A percentile compares a stretch with the other conserved stretches of the same genome.
Evolutionary conservation across 2,888 invertebrate species (phyloP).

Genomic region (Macrosiphum euphorbiae): DNA sequence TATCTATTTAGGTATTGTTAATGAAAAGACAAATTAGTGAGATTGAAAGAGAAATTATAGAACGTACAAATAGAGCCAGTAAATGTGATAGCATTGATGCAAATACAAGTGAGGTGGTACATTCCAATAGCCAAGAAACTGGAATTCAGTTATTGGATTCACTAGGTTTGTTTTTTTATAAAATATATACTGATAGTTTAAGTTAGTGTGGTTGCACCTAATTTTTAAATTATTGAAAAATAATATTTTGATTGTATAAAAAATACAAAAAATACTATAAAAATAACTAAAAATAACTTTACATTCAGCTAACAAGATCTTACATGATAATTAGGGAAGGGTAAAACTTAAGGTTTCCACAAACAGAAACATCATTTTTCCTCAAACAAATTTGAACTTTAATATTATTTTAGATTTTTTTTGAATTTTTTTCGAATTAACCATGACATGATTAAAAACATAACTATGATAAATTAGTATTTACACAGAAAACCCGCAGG

Average conservation of each 20-base stretch:
- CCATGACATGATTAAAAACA: not conserved
- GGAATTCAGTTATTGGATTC: constrained; percentile 60
- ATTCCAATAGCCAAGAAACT: constrained; percentile 53
- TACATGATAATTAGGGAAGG: not conserved
- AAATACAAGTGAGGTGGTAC: constrained; percentile 44
- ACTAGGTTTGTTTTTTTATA: constrained; percentile 48
- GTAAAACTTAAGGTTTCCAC: not conserved
- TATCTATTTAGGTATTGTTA: constrained; percentile 69
- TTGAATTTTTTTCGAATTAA: not conserved
- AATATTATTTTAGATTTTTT: not conserved
- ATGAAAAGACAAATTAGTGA: constrained; percentile 80
- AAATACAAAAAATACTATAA: not conserved
- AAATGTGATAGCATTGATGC: constrained; percentile 60
- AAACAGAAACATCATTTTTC: not conserved
- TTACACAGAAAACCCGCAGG: too few species aligned
- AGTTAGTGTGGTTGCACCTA: not conserved
- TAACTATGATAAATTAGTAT: not conserved
- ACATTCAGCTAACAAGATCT: not conserved
- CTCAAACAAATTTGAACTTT: not conserved
- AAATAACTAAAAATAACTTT: too few species aligned
- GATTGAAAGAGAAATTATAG: constrained; percentile 79
- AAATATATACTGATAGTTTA: not conserved
- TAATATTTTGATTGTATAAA: not conserved
- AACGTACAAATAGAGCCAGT: constrained; percentile 72
- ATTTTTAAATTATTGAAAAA: not conserved